Percentiles rank a stretch among this genome's conserved stretches.
phyloP scores from a whole-genome alignment of 2,888 invertebrate species.

The Noctuana brunneofusca region DNA sequence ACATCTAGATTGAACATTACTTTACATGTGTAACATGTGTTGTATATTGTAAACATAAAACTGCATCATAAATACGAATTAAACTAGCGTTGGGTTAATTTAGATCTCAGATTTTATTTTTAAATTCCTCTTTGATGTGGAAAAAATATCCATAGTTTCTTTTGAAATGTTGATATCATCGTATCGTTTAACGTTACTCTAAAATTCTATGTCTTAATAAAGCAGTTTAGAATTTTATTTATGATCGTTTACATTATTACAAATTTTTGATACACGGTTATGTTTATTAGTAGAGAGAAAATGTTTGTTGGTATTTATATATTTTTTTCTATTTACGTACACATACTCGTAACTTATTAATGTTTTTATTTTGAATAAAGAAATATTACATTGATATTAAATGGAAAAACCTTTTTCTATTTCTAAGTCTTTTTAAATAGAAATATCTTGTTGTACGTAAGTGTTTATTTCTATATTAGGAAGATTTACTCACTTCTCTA shows the following conservation, averaged over 20 bases:
- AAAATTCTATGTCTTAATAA: constrained; percentile 26
- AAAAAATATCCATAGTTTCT: constrained; percentile 19
- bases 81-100: not conserved
- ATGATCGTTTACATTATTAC: constrained; percentile 20
- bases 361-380: too few species aligned
- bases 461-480: too few species aligned
- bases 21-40: constrained; percentile 7
- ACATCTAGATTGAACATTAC: not conserved
- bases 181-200: constrained; percentile 16
- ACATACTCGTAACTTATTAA: too few species aligned
- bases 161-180: constrained; percentile 24
- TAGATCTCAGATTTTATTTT: constrained; percentile 17
- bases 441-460: too few species aligned
- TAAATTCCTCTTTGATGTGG: constrained; percentile 19
- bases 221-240: constrained; percentile 19
- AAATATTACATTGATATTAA: too few species aligned
- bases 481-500: too few species aligned
- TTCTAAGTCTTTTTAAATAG: too few species aligned
- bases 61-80: not conserved
- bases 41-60: not conserved
- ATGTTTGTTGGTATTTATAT: constrained; percentile 25
- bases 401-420: too few species aligned
- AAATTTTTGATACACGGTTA: constrained; percentile 19
- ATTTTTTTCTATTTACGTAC: not conserved
- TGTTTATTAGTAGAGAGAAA: not conserved